Evolutionary conservation across 2,797 vertebrate genomes (phyloP).

Genomic region (Bryconaethiops microstoma): DNA sequence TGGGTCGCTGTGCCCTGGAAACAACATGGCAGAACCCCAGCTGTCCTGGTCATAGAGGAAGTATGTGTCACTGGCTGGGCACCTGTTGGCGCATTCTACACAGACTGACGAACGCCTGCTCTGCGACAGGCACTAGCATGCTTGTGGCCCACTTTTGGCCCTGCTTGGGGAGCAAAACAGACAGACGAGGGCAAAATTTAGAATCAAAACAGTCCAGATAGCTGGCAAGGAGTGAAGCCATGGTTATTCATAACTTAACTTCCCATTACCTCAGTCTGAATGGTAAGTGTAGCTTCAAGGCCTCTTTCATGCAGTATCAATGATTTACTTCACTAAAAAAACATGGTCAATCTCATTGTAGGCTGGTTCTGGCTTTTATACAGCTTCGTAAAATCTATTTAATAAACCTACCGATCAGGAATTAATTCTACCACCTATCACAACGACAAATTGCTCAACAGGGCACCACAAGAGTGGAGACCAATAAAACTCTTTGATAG

Average conservation of each 20-base stretch:
- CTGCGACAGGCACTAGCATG: not conserved
- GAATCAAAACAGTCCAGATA: constrained; percentile 4
- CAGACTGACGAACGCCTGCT: not conserved
- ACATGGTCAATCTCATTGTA: not conserved
- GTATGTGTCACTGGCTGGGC: constrained; percentile 12
- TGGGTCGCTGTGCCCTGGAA: constrained; percentile 4
- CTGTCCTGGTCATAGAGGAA: constrained; percentile 11
- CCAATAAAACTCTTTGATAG: not conserved
- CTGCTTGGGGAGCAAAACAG: not conserved
- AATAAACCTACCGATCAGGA: too few relatives aligned
- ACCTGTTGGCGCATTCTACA: not conserved
- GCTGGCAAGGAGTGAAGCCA: not conserved
- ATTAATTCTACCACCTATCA: not conserved
- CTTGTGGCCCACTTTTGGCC: not conserved
- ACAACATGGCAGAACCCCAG: constrained; percentile 14
- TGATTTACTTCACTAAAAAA: not conserved
- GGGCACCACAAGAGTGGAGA: too few relatives aligned
- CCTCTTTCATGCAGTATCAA: not conserved
- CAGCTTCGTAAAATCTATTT: not conserved
- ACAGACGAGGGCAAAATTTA: not conserved
- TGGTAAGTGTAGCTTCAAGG: not conserved
- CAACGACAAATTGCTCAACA: not conserved
- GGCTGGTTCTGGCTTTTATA: not conserved
- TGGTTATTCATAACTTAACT: not conserved
- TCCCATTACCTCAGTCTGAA: not conserved